phyloP scores from a whole-genome alignment of 1,140 invertebrate genomes.

The Nylanderia fulva region DNA sequence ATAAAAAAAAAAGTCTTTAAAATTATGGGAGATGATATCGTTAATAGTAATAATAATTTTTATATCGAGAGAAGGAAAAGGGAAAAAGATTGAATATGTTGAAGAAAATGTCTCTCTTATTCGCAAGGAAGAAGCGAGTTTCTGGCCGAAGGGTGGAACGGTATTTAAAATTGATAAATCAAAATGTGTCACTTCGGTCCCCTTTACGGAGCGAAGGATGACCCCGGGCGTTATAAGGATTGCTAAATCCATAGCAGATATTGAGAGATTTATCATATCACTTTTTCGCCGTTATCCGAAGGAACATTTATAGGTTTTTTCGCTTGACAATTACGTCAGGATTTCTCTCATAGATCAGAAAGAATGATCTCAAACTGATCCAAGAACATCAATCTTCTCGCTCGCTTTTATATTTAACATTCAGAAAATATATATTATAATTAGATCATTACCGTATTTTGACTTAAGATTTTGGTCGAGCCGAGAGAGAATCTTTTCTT shows the following conservation, averaged over 20 bases:
- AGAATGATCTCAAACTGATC: background rate
- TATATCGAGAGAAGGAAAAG: background rate
- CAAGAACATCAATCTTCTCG: background rate
- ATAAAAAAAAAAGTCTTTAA: background rate
- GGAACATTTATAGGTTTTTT: background rate
- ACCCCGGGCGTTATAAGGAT: background rate
- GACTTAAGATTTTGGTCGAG: background rate
- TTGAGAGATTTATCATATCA: slow-evolving; percentile 49
- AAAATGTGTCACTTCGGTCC: slow-evolving; percentile 45
- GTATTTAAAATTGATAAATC: slow-evolving; percentile 47
- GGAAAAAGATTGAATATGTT: slow-evolving; percentile 8
- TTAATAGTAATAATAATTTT: background rate
- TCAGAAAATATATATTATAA: background rate
- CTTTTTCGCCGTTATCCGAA: background rate
- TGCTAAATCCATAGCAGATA: slow-evolving; percentile 34
- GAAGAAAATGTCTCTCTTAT: background rate
- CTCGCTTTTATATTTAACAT: background rate
- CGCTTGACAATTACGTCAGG: background rate
- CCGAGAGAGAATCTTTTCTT: slow-evolving; percentile 25
- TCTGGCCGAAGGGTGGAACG: background rate
- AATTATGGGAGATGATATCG: background rate
- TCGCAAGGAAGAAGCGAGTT: background rate
- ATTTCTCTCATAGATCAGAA: background rate
- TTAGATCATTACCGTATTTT: background rate
- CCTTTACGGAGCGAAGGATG: background rate